phyloP scores from a whole-genome alignment of 2,113 vertebrate genomes.

The Entosphenus tridentatus region DNA sequence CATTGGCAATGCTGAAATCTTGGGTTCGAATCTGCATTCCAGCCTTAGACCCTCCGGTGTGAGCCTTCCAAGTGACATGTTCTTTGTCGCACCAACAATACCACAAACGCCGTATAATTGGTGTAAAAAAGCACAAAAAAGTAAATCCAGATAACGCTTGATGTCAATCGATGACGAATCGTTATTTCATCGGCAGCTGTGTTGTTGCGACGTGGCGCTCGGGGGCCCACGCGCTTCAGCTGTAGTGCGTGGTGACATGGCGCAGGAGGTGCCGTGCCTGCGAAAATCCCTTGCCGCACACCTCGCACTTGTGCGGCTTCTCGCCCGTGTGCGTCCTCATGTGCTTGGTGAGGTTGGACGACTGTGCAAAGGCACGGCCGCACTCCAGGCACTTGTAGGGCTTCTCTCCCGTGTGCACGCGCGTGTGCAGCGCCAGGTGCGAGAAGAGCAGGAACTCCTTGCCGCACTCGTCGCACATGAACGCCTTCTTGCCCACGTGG shows the following conservation, averaged over 20 bases:
- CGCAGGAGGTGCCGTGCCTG: not conserved
- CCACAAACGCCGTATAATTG: too few species aligned
- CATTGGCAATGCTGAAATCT: too few species aligned
- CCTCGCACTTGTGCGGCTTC: slow-evolving; percentile 3
- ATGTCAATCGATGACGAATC: too few species aligned
- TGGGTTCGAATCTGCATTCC: too few species aligned
- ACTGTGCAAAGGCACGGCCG: not conserved
- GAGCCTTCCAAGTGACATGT: too few species aligned
- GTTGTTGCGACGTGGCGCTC: too few species aligned
- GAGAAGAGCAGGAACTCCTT: not conserved
- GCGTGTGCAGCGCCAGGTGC: not conserved
- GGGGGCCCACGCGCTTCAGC: not conserved
- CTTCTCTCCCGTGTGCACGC: not conserved
- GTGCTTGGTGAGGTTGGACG: not conserved
- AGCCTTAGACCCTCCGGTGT: too few species aligned
- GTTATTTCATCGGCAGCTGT: too few species aligned
- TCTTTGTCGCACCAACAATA: too few species aligned
- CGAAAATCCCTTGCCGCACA: slow-evolving; percentile 2
- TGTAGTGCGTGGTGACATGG: not conserved
- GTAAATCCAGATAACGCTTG: too few species aligned
- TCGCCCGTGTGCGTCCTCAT: slow-evolving; percentile 4
- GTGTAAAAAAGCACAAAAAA: too few species aligned
- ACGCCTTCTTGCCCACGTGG: not conserved
- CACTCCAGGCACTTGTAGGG: slow-evolving; percentile 2
- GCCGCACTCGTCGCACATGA: not conserved